A percentile compares a stretch with the other conserved stretches of the same genome.
Evolutionary conservation across 2,797 vertebrate genomes (phyloP).

Genomic region (Acipenser transmontanus): DNA sequence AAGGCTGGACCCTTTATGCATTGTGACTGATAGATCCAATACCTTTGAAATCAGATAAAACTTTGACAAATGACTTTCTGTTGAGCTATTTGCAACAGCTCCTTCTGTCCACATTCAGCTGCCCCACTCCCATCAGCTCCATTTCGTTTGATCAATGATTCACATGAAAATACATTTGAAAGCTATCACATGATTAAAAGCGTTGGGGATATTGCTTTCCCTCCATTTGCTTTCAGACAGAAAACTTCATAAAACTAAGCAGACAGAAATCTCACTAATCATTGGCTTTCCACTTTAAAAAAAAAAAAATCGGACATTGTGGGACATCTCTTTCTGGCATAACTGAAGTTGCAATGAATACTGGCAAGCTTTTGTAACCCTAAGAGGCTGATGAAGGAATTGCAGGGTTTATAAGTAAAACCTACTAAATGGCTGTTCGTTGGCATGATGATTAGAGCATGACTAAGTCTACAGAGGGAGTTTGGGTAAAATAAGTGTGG

Average conservation of each 20-base stretch:
- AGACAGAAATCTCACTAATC: constrained; percentile 41
- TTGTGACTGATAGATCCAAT: constrained; percentile 88
- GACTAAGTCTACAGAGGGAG: neutral
- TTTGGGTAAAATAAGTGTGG: neutral
- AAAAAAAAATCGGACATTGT: too few species aligned
- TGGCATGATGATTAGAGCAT: neutral
- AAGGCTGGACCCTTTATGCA: constrained; percentile 79
- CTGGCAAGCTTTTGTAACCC: neutral
- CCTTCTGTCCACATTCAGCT: constrained; percentile 53
- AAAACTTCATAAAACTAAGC: constrained; percentile 63
- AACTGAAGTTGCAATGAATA: constrained; percentile 3
- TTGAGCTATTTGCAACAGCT: constrained; percentile 50
- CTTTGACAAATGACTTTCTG: constrained; percentile 84
- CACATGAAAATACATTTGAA: constrained; percentile 48
- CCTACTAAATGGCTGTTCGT: neutral
- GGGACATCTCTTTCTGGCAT: too few species aligned
- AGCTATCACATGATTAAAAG: constrained; percentile 67
- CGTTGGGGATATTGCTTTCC: constrained; percentile 69
- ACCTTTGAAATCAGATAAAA: constrained; percentile 95
- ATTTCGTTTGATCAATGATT: constrained; percentile 81
- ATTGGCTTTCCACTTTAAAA: neutral
- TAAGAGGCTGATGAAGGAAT: neutral
- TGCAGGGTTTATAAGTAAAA: neutral
- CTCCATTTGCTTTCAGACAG: constrained; percentile 51
- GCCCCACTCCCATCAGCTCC: constrained; percentile 69